Base-by-base conservation (phyloP, 2,797 vertebrate species). In the Platalea minor region DNA sequence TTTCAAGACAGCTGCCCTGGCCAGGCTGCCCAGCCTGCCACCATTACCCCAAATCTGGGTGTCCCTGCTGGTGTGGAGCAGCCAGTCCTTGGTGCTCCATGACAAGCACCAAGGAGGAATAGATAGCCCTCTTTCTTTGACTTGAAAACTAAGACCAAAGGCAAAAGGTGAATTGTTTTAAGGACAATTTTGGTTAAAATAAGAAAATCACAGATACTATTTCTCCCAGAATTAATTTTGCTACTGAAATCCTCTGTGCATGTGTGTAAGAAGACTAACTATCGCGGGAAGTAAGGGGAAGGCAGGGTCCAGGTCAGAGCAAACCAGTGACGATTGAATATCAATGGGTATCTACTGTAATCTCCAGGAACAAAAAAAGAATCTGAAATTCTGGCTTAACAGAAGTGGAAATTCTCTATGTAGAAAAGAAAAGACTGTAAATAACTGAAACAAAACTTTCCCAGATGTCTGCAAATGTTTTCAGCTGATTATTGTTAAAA, bases 1-100 rank as follows among this genome's bases (percentile, higher is more conserved):
- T n/a, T 10, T 61, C 20, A n/a, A 21, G 29, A 16, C 18, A 70
- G 7, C 37, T 43, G 0, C 5, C 11, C 5, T 10, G 6, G 2
- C 7, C 17, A 72, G 37, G 6, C 13, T 21, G 3, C 28, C 6
- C 12, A 80, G 26, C 15, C 21, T 29, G 15, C 2, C 4, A 21
- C 28, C 4, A 8, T 59, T 12, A 26, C 10, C 35, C 26, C 10
- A 9, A 14, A 18, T 46, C 24, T 72, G n/a, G 0, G 5, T 35
- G 19, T 35, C 13, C 18, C 4, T 80, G 4, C 7, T n/a, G 33
- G 24, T 28, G 11, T 2, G 9, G 11, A 73, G 25, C 9, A 76
- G 12, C 9, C 50, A 83, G 18, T 1, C 46, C 35, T 54, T 1
- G 6, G 12, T 33, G 14, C 14, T 41, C 16, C 19, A 11, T 21